Evolutionary conservation across 2,888 invertebrate genomes (phyloP), one percentile per base, ranked within the genome.

Genomic region (Lomographa bimaculata): DNA sequence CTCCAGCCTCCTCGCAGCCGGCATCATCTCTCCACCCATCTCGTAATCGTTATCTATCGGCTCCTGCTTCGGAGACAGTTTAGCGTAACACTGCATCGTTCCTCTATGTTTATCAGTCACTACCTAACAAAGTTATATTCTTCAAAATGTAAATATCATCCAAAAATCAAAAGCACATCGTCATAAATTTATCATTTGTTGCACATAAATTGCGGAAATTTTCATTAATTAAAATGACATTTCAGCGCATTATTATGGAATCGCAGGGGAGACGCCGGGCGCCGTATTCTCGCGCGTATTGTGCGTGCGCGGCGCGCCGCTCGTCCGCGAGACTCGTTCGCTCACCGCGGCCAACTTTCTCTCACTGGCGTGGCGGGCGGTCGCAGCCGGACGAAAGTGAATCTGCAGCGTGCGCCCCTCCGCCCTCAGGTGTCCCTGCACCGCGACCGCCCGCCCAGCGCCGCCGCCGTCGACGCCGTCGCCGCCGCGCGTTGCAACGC

Each of bases 321-420:
- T 76, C 71, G 72, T 71, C 68, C 78, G 83, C 85, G 85, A 75
- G 79, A 85, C 76, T 83, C 84, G 89, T 89, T 85, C 87, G 85
- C 81, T 82, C 89, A 76, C 74, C 79, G 79, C 89, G 87, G 74
- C 80, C 79, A 84, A 89, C 89, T 90, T 90, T 90, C 90, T 89
- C 90, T 85, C 78, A 90, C 89, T 89, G 89, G 84, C 85, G 79
- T 77, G 78, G 79, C 80, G 75, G 72, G 75, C 79, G 78, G 69
- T 67, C 75, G 82, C 77, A 75, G 78, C 68, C 80, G 79, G 81
- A 85, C 87, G 89, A 89, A 89, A 89, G 87, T 89, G 89, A 89
- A 87, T 89, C 85, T 86, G 86, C 85, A 84, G 75, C 76, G 76
- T 57, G 70, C 72, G 67, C 65, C 71, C 72, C 71, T 61, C 69